Evolutionary conservation across 2,888 invertebrate species (phyloP), one percentile per base, ranked within the genome.

Genomic region (Tachystola acroxantha): DNA sequence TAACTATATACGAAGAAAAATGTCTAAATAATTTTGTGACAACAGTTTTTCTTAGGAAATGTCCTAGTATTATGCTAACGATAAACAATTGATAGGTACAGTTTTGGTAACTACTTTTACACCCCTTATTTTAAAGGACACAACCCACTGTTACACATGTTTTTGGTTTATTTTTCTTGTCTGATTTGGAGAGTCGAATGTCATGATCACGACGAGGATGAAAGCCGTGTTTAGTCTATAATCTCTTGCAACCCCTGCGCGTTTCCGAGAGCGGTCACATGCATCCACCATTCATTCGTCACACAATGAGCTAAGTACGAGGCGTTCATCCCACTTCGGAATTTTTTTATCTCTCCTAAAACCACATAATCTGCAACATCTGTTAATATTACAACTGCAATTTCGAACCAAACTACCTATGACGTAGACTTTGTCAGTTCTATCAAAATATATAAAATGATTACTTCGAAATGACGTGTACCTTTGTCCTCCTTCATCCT

Each of bases 261-360:
- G 24, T 43, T 39, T 27, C 39, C 40, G 58, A 50, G 57, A 27
- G 63, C 51, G 68, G 66, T 67, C 68, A 71, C 58, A 60, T 63
- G 61, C 57, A 48, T 58, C 52, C 57, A 44, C 54, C 46, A 53
- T 58, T 57, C 53, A 54, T 48, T 53, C 54, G 45, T 45, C 48
- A 56, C 56, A 64, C 68, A 69, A 67, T 63, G 62, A 58, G 50
- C 57, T 65, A 60, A 71, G 60, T 62, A 55, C 56, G 44, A 49
- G 48, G 54, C 58, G 50, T 57, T 65, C 54, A 62, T 64, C 55
- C 53, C 58, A 57, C 60, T 66, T 60, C 48, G 60, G 46, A 58
- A 59, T 62, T 69, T 59, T 58, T 43, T 50, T 55, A 45, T 45
- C 42, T 47, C 37, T 31, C 19, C 13, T 24, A 31, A 40, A 32